These are phyloP conservation scores for Equus quagga DNA, from an alignment of 2,113 vertebrate species.

Conservation along the genomic window DNA sequence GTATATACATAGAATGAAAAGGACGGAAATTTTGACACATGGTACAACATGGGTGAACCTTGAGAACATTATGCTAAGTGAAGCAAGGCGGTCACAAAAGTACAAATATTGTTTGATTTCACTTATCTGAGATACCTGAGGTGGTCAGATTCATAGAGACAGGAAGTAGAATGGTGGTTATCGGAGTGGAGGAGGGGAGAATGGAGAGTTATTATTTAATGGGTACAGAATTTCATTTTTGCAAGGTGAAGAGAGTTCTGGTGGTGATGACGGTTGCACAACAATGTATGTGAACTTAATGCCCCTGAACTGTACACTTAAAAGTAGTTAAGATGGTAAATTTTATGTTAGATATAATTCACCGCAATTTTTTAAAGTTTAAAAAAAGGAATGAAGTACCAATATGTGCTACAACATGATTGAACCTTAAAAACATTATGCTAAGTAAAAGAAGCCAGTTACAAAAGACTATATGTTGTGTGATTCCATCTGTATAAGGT, in stretches of 20 bases:
- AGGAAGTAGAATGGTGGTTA: neutral
- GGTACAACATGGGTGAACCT: neutral
- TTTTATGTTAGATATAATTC: neutral
- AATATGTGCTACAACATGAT: neutral
- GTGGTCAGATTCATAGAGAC: neutral
- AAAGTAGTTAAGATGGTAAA: neutral
- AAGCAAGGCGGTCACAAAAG: neutral
- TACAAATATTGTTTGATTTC: neutral
- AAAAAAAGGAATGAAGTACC: neutral
- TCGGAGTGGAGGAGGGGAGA: neutral
- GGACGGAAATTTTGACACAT: neutral
- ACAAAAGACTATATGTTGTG: neutral
- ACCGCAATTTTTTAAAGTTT: neutral
- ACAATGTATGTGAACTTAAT: neutral
- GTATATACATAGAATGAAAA: neutral
- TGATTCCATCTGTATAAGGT: slow-evolving; percentile 14
- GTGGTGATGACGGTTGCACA: neutral
- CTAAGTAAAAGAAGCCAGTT: neutral
- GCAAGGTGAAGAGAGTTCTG: neutral
- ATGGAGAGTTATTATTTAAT: neutral
- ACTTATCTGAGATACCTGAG: neutral
- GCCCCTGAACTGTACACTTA: neutral
- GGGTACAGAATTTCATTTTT: neutral
- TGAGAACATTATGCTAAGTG: neutral
- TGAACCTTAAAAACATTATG: neutral